These are phyloP conservation scores for Calyptommatus sinebrachiatus DNA, from an alignment of 2,113 vertebrate species.

Conservation along the genomic window DNA sequence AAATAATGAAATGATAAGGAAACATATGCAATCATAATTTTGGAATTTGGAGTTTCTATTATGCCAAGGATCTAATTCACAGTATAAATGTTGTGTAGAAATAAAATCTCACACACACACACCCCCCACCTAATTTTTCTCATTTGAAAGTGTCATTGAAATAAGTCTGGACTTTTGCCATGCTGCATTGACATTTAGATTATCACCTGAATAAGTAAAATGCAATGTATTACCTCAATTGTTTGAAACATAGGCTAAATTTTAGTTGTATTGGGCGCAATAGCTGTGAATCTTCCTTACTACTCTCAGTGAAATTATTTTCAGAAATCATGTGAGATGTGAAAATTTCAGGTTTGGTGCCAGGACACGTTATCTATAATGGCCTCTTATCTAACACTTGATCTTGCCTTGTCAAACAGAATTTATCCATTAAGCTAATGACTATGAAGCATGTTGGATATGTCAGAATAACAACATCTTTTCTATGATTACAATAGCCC, in stretches of 20 bases:
- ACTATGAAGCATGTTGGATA: neutral
- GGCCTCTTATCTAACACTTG: neutral
- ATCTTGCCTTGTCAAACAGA: neutral
- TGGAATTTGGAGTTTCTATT: conserved; percentile 3
- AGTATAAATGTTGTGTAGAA: conserved; percentile 12
- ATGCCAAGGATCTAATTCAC: neutral
- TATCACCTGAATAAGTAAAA: neutral
- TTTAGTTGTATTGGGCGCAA: neutral
- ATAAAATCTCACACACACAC: too few relatives aligned
- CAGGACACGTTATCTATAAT: neutral
- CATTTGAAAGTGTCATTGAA: conserved; percentile 9
- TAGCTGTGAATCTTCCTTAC: neutral
- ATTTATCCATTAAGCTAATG: neutral
- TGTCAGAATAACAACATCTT: neutral
- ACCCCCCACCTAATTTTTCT: neutral
- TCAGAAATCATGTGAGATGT: neutral
- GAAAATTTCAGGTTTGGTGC: neutral
- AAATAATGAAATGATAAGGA: neutral
- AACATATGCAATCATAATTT: conserved; percentile 27
- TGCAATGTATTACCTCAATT: neutral
- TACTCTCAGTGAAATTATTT: neutral
- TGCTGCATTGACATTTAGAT: neutral
- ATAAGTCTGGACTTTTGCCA: neutral
- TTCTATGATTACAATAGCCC: too few relatives aligned
- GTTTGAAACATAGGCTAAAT: neutral